phyloP scores from a whole-genome alignment of 1,140 invertebrate species.

The Lethrus apterus region DNA sequence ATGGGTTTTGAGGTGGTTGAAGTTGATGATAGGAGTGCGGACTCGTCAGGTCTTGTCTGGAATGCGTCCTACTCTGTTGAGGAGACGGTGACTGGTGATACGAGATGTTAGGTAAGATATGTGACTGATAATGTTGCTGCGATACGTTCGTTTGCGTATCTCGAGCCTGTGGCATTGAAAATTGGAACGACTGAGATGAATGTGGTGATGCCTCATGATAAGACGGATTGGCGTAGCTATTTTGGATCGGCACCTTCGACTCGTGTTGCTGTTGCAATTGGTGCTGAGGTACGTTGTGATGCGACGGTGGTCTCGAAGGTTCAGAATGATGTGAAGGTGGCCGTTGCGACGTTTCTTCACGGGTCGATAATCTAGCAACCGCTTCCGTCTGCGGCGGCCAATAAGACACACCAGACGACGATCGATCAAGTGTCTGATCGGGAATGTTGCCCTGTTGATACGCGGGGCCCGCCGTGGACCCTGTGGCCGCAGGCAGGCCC shows the following conservation, averaged over 20 bases:
- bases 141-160: slow-evolving; percentile 5
- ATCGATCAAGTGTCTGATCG: slow-evolving; percentile 13
- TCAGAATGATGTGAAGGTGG: slow-evolving; percentile 29
- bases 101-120: slow-evolving; percentile 27
- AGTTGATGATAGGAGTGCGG: slow-evolving; percentile 20
- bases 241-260: too few species aligned
- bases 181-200: slow-evolving; percentile 6
- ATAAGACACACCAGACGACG: slow-evolving; percentile 1
- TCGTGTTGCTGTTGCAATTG: slow-evolving; percentile 5
- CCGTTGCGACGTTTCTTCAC: slow-evolving; percentile 27
- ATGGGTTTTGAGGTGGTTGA: slow-evolving; percentile 26
- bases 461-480: slow-evolving; percentile 42
- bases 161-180: slow-evolving; percentile 18
- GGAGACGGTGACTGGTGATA: slow-evolving; percentile 22
- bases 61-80: slow-evolving; percentile 2
- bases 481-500: slow-evolving; percentile 56
- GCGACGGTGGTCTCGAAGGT: slow-evolving; percentile 25
- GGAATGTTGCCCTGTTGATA: slow-evolving; percentile 6
- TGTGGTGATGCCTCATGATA: slow-evolving; percentile 6
- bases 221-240: slow-evolving; percentile 10
- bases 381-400: slow-evolving; percentile 14
- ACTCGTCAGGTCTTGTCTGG: slow-evolving; percentile 14
- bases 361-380: slow-evolving; percentile 16
- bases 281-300: slow-evolving; percentile 3
- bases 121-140: slow-evolving; percentile 23